A percentile compares a stretch with the other conserved stretches of the same genome.
These are phyloP conservation scores for Lasaia peninsularis DNA, from an alignment of 1,140 invertebrate species.

Conservation along the genomic window DNA sequence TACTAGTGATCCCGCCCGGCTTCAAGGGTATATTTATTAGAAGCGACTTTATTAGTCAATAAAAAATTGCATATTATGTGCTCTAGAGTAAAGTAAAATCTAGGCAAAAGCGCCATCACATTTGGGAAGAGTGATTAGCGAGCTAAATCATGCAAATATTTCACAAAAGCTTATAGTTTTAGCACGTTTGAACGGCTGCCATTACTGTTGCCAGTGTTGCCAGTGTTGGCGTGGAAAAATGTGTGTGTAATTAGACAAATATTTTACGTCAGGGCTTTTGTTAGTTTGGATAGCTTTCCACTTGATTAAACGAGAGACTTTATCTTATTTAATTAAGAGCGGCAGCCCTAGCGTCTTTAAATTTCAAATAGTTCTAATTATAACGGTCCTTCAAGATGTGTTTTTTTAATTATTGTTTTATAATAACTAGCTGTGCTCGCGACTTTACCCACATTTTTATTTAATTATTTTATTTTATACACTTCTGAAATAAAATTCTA, in stretches of 20 bases:
- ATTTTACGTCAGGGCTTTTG: background rate
- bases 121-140: conserved; percentile 36
- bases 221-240: conserved; percentile 5
- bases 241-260: conserved; percentile 4
- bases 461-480: no score
- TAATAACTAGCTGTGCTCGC: no score
- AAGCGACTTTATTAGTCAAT: no score
- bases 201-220: conserved; percentile 10
- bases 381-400: no score
- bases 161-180: conserved; percentile 31
- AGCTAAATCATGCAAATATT: conserved; percentile 41
- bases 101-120: conserved; percentile 25
- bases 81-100: background rate
- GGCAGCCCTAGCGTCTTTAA: no score
- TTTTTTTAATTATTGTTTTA: no score
- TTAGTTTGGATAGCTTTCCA: background rate
- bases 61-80: background rate
- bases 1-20: no score
- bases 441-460: no score
- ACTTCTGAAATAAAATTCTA: no score
- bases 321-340: no score
- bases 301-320: background rate
- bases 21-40: no score
- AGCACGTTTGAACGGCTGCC: conserved; percentile 10
- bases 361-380: no score